phyloP scores from a whole-genome alignment of 2,797 vertebrate genomes.

The Nannoperca australis region DNA sequence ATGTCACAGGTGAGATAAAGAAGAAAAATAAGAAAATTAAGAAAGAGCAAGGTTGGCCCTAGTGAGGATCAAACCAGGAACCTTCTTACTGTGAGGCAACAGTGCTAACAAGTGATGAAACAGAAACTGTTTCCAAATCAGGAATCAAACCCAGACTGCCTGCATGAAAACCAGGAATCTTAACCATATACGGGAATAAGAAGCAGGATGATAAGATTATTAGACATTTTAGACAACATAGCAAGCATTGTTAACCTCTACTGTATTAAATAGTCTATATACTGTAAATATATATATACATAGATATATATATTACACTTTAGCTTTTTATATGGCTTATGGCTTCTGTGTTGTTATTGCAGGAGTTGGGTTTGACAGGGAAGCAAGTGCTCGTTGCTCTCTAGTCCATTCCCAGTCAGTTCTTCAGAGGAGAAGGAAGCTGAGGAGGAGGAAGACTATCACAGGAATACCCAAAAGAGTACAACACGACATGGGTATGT shows the following conservation, averaged over 20 bases:
- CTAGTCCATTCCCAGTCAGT: slow-evolving; percentile 99
- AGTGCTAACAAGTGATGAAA: neutral
- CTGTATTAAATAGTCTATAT: neutral
- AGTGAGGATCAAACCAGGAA: slow-evolving; percentile 3
- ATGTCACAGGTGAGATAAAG: slow-evolving; percentile 92
- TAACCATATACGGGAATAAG: neutral
- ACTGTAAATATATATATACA: neutral
- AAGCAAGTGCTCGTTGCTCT: slow-evolving; percentile 98
- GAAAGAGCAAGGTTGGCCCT: neutral
- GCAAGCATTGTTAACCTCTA: neutral
- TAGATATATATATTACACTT: slow-evolving; percentile 1
- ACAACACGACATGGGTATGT: slow-evolving; percentile 98
- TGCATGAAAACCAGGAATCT: slow-evolving; percentile 10
- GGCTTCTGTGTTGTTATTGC: slow-evolving; percentile 73
- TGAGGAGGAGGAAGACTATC: slow-evolving; percentile 99
- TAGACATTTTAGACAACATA: neutral
- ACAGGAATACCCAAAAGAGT: slow-evolving; percentile 99
- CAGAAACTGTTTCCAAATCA: slow-evolving; percentile 14
- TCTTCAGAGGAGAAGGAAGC: slow-evolving; percentile 96
- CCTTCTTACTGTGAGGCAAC: slow-evolving; percentile 4
- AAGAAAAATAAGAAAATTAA: slow-evolving; percentile 1
- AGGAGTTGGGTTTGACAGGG: slow-evolving; percentile 99
- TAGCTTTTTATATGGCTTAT: slow-evolving; percentile 24
- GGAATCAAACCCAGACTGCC: slow-evolving; percentile 28
- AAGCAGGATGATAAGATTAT: neutral